phyloP scores from a whole-genome alignment of 2,113 vertebrate genomes.

The Poecile atricapillus region DNA sequence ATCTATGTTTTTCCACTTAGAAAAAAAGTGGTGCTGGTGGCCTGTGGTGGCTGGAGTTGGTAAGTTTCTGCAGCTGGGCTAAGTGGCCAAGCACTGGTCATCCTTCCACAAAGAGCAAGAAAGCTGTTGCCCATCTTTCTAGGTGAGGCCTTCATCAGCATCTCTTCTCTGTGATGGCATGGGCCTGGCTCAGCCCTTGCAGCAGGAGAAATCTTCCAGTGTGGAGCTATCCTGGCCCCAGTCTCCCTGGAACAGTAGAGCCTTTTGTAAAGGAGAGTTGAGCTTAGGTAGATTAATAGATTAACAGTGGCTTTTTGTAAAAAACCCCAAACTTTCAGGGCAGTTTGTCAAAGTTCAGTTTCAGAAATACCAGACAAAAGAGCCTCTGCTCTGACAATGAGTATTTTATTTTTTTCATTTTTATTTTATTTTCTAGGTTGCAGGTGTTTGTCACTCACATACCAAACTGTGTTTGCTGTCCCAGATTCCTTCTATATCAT shows the following conservation, averaged over 20 bases:
- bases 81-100: not conserved
- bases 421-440: not conserved
- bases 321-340: rapidly evolving
- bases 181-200: not conserved
- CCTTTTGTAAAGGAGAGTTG: not conserved
- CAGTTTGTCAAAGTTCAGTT: not conserved
- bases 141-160: not conserved
- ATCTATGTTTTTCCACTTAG: not conserved
- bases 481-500: not conserved
- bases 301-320: not conserved
- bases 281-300: not conserved
- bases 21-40: not conserved
- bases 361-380: not conserved
- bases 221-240: not conserved
- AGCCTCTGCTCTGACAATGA: not conserved
- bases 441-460: not conserved
- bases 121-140: not conserved
- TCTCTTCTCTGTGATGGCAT: not conserved
- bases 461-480: not conserved
- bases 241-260: not conserved
- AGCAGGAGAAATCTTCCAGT: not conserved
- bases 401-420: not conserved
- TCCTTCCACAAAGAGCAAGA: not conserved
- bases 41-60: not conserved
- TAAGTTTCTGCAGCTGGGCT: not conserved